phyloP scores from a whole-genome alignment of 2,888 invertebrate genomes.

The Epirrita christyi region DNA sequence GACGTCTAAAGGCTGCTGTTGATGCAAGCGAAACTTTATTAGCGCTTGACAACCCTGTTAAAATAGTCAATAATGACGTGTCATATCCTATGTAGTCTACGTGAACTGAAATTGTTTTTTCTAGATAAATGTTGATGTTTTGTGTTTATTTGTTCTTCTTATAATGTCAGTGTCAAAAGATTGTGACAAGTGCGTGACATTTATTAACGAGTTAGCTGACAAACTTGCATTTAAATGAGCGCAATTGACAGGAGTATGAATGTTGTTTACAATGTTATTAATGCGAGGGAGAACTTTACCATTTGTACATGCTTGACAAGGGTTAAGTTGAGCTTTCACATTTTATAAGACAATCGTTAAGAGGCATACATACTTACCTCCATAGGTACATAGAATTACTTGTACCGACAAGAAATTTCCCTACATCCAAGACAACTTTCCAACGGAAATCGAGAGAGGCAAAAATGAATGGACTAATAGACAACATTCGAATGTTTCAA shows the following conservation, averaged over 20 bases:
- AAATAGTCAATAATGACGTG: too few relatives aligned
- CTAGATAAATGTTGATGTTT: constrained; percentile 3
- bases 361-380: constrained; percentile 3
- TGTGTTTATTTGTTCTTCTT: constrained; percentile 1
- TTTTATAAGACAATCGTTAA: constrained; percentile 15
- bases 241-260: constrained; percentile 47
- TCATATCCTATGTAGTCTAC: not conserved
- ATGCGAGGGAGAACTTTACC: constrained; percentile 19
- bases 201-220: constrained; percentile 45
- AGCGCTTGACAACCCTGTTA: too few relatives aligned
- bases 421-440: constrained; percentile 27
- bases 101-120: not conserved
- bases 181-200: constrained; percentile 41
- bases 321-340: constrained; percentile 10
- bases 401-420: constrained; percentile 20
- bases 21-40: too few relatives aligned
- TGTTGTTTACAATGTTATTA: constrained; percentile 43
- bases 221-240: constrained; percentile 47
- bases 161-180: constrained; percentile 16
- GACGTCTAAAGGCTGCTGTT: too few relatives aligned
- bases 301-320: constrained; percentile 13
- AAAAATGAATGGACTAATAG: constrained; percentile 7
- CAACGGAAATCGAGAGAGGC: constrained; percentile 21
- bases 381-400: constrained; percentile 1
- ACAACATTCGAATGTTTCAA: constrained; percentile 5